These are phyloP conservation scores for Theretra japonica DNA, from an alignment of 2,888 invertebrate species.

Conservation along the genomic window DNA sequence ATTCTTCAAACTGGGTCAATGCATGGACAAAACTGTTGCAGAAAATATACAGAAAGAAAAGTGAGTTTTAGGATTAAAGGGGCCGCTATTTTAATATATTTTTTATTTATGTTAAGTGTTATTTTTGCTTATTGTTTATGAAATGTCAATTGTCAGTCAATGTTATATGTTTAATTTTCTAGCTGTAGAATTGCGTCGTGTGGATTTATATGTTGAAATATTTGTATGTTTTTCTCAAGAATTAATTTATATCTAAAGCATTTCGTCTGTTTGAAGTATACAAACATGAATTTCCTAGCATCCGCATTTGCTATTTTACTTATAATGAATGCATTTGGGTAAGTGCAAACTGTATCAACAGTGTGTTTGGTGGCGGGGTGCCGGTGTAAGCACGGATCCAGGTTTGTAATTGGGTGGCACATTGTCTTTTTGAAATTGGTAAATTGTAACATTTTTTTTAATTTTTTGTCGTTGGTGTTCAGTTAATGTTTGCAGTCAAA, in stretches of 20 bases:
- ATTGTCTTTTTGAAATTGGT: neutral
- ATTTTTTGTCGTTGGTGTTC: no score
- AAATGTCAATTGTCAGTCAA: conserved; percentile 26
- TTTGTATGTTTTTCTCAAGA: conserved; percentile 10
- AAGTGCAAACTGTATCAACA: conserved; percentile 29
- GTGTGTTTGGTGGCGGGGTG: conserved; percentile 11
- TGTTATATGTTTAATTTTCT: conserved; percentile 19
- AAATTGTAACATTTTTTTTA: no score
- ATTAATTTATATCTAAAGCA: neutral
- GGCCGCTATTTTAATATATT: neutral
- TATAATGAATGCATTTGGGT: conserved; percentile 36
- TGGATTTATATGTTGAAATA: neutral
- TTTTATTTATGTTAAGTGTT: neutral
- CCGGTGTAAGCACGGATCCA: neutral
- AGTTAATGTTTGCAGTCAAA: no score
- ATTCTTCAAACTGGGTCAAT: conserved; percentile 85
- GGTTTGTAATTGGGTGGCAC: neutral
- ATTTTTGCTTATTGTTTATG: conserved; percentile 8
- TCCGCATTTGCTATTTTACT: conserved; percentile 33
- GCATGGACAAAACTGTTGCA: conserved; percentile 84
- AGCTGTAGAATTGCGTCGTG: neutral
- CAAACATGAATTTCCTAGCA: conserved; percentile 36
- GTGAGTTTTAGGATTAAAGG: conserved; percentile 58
- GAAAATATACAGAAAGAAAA: conserved; percentile 68
- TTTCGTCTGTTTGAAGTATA: neutral